These are phyloP conservation scores for Conops quadrifasciatus DNA, from an alignment of 2,888 invertebrate species.

Conservation along the genomic window DNA sequence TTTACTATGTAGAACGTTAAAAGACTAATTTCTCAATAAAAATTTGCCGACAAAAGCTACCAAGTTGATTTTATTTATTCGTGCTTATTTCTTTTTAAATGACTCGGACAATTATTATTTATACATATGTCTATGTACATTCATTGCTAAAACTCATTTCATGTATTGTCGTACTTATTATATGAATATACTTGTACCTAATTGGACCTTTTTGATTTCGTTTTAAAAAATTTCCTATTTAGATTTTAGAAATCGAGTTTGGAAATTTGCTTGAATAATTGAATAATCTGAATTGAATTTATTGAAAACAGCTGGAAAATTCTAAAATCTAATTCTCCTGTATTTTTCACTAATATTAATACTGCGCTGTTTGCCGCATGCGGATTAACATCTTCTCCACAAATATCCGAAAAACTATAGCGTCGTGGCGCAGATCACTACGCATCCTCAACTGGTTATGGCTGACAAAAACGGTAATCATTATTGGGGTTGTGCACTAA, in stretches of 20 bases:
- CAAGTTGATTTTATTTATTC: constrained; percentile 3
- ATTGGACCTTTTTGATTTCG: too few species aligned
- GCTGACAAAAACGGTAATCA: constrained; percentile 84
- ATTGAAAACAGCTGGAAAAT: background rate
- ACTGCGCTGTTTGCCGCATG: background rate
- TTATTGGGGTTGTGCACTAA: constrained; percentile 83
- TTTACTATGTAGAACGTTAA: too few species aligned
- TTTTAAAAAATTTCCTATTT: too few species aligned
- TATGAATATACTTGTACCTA: too few species aligned
- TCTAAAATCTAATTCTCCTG: background rate
- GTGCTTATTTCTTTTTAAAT: background rate
- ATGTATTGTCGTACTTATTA: too few species aligned
- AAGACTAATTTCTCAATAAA: too few species aligned
- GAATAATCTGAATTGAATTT: background rate
- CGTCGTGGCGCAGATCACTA: constrained; percentile 69
- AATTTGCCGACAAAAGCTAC: too few species aligned
- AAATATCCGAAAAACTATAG: constrained; percentile 55
- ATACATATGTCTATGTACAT: too few species aligned
- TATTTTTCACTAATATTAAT: constrained; percentile 4
- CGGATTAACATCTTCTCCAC: constrained; percentile 49
- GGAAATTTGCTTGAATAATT: too few species aligned
- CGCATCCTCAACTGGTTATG: constrained; percentile 69
- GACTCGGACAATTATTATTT: background rate
- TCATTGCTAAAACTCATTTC: too few species aligned
- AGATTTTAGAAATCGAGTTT: too few species aligned